Conservation (phyloP, 2,888 invertebrate species). For the Sarcophaga variegata region DNA sequence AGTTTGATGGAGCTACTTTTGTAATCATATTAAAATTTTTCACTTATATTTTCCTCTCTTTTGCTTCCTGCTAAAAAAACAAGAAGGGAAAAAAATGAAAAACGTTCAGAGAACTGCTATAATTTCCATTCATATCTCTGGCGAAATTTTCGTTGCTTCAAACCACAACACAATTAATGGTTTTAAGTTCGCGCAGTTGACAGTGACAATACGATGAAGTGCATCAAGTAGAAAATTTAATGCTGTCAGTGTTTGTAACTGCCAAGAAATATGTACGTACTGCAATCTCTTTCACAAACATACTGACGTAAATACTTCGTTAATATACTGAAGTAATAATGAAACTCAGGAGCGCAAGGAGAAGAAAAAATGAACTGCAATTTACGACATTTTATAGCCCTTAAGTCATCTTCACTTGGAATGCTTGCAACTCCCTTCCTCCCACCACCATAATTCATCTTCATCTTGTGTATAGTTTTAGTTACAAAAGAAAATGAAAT, state of each 20-base stretch:
- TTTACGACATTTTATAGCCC: not conserved
- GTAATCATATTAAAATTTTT: too few relatives aligned
- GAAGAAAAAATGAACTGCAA: not conserved
- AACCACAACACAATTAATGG: too few relatives aligned
- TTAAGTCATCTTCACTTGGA: not conserved
- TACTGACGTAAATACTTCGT: not conserved
- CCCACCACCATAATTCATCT: not conserved
- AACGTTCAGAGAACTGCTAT: too few relatives aligned
- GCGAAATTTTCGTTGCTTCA: too few relatives aligned
- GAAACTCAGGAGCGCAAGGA: too few relatives aligned
- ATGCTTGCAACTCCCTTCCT: not conserved
- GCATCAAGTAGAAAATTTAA: conserved; percentile 34
- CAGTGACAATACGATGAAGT: conserved; percentile 46
- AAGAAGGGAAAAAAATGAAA: too few relatives aligned
- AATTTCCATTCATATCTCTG: too few relatives aligned
- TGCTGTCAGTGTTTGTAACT: not conserved
- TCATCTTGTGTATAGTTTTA: not conserved
- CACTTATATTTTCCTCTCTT: too few relatives aligned
- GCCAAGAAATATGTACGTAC: not conserved
- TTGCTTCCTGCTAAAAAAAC: too few relatives aligned
- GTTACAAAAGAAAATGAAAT: conserved; percentile 19
- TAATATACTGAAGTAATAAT: too few relatives aligned
- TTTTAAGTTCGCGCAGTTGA: too few relatives aligned
- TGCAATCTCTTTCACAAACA: not conserved
- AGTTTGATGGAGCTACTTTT: too few relatives aligned